A percentile compares a stretch with the other conserved stretches of the same genome.
phyloP scores from a whole-genome alignment of 2,113 vertebrate genomes.

The Alosa alosa region DNA sequence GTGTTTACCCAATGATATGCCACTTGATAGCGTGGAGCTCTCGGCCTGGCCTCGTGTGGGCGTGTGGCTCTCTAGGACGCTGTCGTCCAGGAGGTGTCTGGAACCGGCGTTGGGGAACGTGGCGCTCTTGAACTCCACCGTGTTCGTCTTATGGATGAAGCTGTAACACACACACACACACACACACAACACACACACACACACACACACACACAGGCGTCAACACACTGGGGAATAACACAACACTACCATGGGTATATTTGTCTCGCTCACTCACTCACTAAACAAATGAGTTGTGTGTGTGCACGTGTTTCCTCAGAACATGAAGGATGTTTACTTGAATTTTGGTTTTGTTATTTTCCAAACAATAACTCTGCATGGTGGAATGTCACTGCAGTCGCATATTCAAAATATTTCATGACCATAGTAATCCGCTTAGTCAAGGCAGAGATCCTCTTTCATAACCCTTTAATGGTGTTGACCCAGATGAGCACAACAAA shows the following conservation, averaged over 20 bases:
- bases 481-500: no score
- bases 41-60: constrained; percentile 88
- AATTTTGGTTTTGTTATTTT: neutral
- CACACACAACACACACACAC: constrained; percentile 25
- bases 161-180: constrained; percentile 58
- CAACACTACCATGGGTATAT: neutral
- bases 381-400: neutral
- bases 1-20: constrained; percentile 89
- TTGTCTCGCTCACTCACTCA: no score
- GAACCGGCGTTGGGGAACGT: constrained; percentile 96
- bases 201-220: neutral
- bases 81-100: constrained; percentile 93
- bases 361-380: neutral
- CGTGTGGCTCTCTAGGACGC: constrained; percentile 92
- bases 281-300: no score
- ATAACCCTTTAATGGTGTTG: no score
- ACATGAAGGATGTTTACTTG: neutral
- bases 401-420: neutral
- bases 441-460: no score
- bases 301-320: neutral
- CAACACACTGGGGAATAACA: neutral
- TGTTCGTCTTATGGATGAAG: constrained; percentile 98
- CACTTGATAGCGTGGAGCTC: constrained; percentile 94
- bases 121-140: constrained; percentile 93
- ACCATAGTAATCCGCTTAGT: no score